Evolutionary conservation across 2,113 vertebrate species (phyloP), one percentile per base, ranked within the genome.

Genomic region (Tyto alba): DNA sequence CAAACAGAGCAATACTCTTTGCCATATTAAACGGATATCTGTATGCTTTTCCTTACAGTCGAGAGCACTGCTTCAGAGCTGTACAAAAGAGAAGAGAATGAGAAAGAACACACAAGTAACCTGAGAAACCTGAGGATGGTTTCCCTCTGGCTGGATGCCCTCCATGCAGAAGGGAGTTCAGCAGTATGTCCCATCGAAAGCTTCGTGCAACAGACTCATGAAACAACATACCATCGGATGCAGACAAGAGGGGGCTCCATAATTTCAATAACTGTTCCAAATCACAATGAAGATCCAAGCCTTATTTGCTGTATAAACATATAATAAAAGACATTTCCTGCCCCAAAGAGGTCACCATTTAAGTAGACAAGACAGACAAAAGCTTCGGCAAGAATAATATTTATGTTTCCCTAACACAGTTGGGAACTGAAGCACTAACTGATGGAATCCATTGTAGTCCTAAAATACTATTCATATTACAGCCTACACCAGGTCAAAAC

Each of bases 311-410:
- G 5, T n/a, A 83, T 66, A 96, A 93, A 69, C 32, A 77, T 29
- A 68, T 80, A 95, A 88, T 48, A 92, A 76, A 88, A 77, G 75
- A 47, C 18, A 83, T 82, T 88, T 93, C 48, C 74, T 79, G 38
- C n/a, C 22, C 36, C 41, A 38, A 79, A 85, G 45, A 85, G 41
- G 41, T 93, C 78, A 90, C 41, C 10, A 57, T 55, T 76, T 82
- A 88, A 88, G 63, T 34, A 91, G 81, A 85, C 48, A 89, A 79
- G 74, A 89, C 48, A 91, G 88, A 82, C 50, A 94, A 95, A 96
- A 89, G 36, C 57, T 76, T 72, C 38, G 23, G 22, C 62, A 90
- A 94, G 66, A 93, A 83, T 52, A 95, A 82, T 91, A 91, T 91
- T 96, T 91, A 16, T 63, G 38, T 77, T 94, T 93, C 53, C 48